Evolutionary conservation across 2,888 invertebrate genomes (phyloP).

Genomic region (Aelia acuminata): DNA sequence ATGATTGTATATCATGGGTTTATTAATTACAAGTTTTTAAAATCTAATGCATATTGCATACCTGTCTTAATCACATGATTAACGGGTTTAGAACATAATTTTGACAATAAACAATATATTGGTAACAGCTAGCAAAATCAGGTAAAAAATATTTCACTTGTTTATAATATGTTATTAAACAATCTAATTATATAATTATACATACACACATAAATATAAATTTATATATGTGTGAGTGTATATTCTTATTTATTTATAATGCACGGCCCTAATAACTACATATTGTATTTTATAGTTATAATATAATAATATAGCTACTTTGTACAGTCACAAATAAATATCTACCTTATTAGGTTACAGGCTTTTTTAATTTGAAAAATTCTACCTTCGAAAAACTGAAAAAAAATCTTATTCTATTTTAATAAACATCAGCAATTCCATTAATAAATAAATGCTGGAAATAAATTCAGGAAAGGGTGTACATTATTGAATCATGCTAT

Average conservation of each 20-base stretch:
- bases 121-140: constrained; percentile 63
- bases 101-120: constrained; percentile 62
- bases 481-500: constrained; percentile 29
- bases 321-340: constrained; percentile 64
- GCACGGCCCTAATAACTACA: constrained; percentile 63
- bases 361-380: constrained; percentile 50
- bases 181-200: constrained; percentile 46
- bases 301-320: constrained; percentile 63
- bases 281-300: constrained; percentile 61
- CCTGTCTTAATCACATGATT: constrained; percentile 54
- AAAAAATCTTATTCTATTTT: constrained; percentile 55
- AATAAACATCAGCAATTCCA: constrained; percentile 42
- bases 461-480: constrained; percentile 49
- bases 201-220: constrained; percentile 15
- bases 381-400: constrained; percentile 44
- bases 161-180: constrained; percentile 52
- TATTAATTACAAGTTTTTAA: constrained; percentile 63
- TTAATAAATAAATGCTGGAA: constrained; percentile 55
- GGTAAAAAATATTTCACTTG: constrained; percentile 62
- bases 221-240: neutral
- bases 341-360: constrained; percentile 56
- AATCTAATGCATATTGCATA: constrained; percentile 56
- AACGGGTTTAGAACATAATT: constrained; percentile 60
- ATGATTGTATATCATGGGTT: constrained; percentile 65
- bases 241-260: constrained; percentile 52